A percentile compares a stretch with the other conserved stretches of the same genome.
phyloP scores from a whole-genome alignment of 2,797 vertebrate species.

The Petrocephalus sullivani region DNA sequence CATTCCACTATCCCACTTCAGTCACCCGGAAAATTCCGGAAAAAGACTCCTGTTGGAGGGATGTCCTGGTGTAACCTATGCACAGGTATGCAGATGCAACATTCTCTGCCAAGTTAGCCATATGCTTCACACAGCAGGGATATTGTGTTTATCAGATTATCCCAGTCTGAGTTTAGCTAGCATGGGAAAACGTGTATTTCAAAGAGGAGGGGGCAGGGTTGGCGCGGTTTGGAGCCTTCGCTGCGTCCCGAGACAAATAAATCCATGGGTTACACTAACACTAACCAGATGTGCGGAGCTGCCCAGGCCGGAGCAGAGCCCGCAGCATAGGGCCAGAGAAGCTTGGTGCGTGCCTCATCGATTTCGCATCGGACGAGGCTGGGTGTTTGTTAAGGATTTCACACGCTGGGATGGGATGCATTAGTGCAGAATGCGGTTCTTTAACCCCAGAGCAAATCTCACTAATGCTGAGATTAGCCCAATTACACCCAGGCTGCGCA shows the following conservation, averaged over 20 bases:
- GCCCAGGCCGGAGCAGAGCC: constrained; percentile 33
- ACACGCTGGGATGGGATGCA: constrained; percentile 39
- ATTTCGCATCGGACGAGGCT: constrained; percentile 55
- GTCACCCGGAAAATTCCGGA: neutral
- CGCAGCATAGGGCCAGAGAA: constrained; percentile 39
- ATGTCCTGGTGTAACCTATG: neutral
- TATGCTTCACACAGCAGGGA: neutral
- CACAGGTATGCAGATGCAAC: neutral
- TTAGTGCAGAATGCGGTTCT: constrained; percentile 43
- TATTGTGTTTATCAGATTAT: neutral
- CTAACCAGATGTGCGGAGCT: constrained; percentile 48
- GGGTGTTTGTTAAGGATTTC: constrained; percentile 47
- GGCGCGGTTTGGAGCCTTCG: constrained; percentile 25
- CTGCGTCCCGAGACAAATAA: constrained; percentile 44
- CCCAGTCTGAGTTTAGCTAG: neutral
- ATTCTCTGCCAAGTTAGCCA: neutral
- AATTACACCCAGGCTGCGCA: neutral
- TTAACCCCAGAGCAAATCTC: constrained; percentile 31
- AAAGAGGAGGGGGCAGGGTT: neutral
- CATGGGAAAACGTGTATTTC: neutral
- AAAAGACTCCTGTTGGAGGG: neutral
- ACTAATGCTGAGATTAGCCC: neutral
- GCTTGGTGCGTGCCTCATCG: constrained; percentile 53
- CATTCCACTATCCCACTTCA: neutral
- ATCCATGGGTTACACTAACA: constrained; percentile 47